These are phyloP conservation scores for Mesorhabditis sp. DNA, from an alignment of 2,888 invertebrate genomes.

Conservation along the genomic window DNA sequence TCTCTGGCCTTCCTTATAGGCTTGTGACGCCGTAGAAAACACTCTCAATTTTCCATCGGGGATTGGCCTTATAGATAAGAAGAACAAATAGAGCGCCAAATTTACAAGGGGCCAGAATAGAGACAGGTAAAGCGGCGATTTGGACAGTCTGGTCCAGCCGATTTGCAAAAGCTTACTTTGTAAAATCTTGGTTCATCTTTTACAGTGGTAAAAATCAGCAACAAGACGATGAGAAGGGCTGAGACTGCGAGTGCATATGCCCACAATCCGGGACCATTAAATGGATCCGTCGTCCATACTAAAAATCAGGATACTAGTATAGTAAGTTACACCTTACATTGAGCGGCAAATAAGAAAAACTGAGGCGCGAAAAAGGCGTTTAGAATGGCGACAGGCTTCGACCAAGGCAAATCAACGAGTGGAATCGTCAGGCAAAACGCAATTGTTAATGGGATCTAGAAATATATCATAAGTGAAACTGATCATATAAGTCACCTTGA, in stretches of 20 bases:
- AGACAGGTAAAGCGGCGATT: too few relatives aligned
- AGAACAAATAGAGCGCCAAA: too few relatives aligned
- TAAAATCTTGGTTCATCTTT: slow-evolving; percentile 37
- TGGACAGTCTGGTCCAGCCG: neutral
- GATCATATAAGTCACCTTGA: slow-evolving; percentile 17
- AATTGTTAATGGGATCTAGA: slow-evolving; percentile 63
- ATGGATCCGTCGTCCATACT: slow-evolving; percentile 22
- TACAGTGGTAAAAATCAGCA: slow-evolving; percentile 32
- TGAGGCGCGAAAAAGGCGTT: slow-evolving; percentile 64
- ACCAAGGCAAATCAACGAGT: slow-evolving; percentile 65
- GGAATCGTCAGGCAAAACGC: slow-evolving; percentile 66
- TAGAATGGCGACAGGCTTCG: slow-evolving; percentile 64
- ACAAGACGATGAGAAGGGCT: slow-evolving; percentile 21
- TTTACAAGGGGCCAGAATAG: too few relatives aligned
- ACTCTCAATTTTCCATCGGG: too few relatives aligned
- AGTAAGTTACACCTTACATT: slow-evolving; percentile 27
- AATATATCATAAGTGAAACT: neutral
- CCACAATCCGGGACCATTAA: slow-evolving; percentile 32
- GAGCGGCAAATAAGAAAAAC: slow-evolving; percentile 36
- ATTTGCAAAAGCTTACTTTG: slow-evolving; percentile 22
- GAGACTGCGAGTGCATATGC: slow-evolving; percentile 32
- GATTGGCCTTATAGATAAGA: too few relatives aligned
- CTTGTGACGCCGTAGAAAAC: too few relatives aligned
- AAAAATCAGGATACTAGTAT: slow-evolving; percentile 10
- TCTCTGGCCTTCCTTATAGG: neutral